Evolutionary conservation across 2,888 invertebrate species (phyloP), one percentile per base, ranked within the genome.

Genomic region (Aphidoletes aphidimyza): DNA sequence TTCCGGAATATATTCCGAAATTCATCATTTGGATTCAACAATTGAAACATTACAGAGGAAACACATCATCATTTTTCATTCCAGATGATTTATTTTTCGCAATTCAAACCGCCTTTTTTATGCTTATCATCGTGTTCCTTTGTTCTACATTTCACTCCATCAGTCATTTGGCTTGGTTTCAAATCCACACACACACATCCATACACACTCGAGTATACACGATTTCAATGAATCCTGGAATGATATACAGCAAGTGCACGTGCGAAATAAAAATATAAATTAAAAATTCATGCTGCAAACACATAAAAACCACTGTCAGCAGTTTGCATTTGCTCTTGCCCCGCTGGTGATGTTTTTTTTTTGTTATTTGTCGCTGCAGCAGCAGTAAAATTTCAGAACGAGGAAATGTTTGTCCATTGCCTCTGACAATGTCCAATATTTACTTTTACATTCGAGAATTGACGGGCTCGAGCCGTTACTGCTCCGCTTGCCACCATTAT

Each of bases 221-320:
- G 30, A 69, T 69, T 69, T 69, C 69, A 69, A 69, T 69, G 30
- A 69, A 69, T 69, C 30, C 69, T 30, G 30, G 69, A 69, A 69
- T 69, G 69, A 69, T 69, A 69, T 30, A 69, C 69, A 69, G 69
- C n/a, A 34, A 69, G 26, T 69, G 69, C 69, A 30, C 69, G 69
- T 69, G 69, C 69, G 69, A 69, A 69, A 69, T 69, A 69, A 69
- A 69, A 69, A 69, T 69, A 69, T 69, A 69, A 69, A 69, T 69
- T 69, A 69, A 69, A 69, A 69, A 69, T 69, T 69, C 34, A 69
- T 11, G 69, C 30, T 69, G 11, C 17, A 69, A 69, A 69, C 69
- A 69, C 9, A 54, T 54, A 54, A 54, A 54, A 54, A 54, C 54
- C 54, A 22, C 22, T 0, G 54, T 22, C 54, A 54, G 54, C 54